phyloP scores from a whole-genome alignment of 1,140 invertebrate species.

The Matsumurasca onukii region DNA sequence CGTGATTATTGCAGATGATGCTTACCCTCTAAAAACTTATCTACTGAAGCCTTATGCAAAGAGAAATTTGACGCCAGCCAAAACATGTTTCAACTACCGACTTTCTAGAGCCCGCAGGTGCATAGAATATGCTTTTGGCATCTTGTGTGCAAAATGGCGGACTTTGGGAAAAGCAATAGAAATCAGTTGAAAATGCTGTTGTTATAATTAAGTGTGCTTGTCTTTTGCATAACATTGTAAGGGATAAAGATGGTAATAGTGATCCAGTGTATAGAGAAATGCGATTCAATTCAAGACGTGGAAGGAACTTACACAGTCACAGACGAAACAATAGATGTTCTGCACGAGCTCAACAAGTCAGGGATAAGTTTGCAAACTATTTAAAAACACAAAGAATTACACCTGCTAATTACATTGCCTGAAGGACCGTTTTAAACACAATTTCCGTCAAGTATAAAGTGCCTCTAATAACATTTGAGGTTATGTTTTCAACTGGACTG shows the following conservation, averaged over 20 bases:
- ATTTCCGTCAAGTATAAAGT: no score
- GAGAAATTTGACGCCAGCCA: slow-evolving; percentile 42
- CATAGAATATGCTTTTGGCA: slow-evolving; percentile 56
- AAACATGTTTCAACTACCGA: slow-evolving; percentile 48
- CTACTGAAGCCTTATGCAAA: slow-evolving; percentile 53
- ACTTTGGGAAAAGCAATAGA: slow-evolving; percentile 32
- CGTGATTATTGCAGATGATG: slow-evolving; percentile 46
- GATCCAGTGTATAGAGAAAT: slow-evolving; percentile 18
- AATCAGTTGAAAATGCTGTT: slow-evolving; percentile 25
- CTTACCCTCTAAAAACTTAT: slow-evolving; percentile 50
- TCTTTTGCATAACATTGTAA: slow-evolving; percentile 34
- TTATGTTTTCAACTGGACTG: no score
- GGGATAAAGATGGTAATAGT: slow-evolving; percentile 30
- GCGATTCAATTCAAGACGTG: not conserved
- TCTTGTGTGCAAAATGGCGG: slow-evolving; percentile 40
- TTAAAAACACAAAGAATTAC: slow-evolving; percentile 1
- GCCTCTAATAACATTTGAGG: no score
- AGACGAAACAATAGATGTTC: slow-evolving; percentile 5
- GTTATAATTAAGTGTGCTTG: slow-evolving; percentile 28
- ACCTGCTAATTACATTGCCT: not conserved
- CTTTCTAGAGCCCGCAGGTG: slow-evolving; percentile 47
- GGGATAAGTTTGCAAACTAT: not conserved
- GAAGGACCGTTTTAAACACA: no score
- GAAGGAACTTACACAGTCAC: not conserved
- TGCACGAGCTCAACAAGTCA: not conserved